These are phyloP conservation scores for Okapia johnstoni DNA, from an alignment of 2,113 vertebrate genomes.

Conservation along the genomic window DNA sequence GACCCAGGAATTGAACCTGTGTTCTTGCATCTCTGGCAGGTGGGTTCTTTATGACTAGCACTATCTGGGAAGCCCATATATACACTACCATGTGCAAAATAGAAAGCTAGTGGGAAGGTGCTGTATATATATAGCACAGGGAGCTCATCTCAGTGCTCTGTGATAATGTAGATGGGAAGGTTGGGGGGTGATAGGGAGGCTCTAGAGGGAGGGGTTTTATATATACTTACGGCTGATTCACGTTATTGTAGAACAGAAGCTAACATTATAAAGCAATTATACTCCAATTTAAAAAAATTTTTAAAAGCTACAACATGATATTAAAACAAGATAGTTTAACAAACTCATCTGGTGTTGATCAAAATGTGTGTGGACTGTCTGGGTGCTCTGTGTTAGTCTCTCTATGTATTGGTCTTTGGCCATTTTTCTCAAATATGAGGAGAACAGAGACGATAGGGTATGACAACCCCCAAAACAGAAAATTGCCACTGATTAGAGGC, in stretches of 20 bases:
- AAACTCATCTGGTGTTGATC: background rate
- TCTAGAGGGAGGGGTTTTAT: background rate
- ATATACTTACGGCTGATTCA: background rate
- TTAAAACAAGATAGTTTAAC: background rate
- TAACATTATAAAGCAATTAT: background rate
- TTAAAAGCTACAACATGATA: background rate
- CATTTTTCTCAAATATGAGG: background rate
- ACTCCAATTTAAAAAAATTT: background rate
- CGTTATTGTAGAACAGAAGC: background rate
- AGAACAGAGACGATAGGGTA: background rate
- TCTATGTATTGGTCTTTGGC: background rate
- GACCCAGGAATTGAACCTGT: background rate
- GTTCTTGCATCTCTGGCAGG: background rate
- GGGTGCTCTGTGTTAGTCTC: background rate
- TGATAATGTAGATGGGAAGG: background rate
- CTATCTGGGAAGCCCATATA: background rate
- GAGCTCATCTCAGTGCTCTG: background rate
- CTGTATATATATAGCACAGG: background rate
- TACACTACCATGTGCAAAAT: rapidly evolving
- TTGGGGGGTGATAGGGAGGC: background rate
- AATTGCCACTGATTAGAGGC: background rate
- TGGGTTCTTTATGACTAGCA: background rate
- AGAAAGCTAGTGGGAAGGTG: background rate
- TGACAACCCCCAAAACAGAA: background rate
- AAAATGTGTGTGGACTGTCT: background rate